phyloP scores from a whole-genome alignment of 2,113 vertebrate species.

The Phyllostomus discolor region DNA sequence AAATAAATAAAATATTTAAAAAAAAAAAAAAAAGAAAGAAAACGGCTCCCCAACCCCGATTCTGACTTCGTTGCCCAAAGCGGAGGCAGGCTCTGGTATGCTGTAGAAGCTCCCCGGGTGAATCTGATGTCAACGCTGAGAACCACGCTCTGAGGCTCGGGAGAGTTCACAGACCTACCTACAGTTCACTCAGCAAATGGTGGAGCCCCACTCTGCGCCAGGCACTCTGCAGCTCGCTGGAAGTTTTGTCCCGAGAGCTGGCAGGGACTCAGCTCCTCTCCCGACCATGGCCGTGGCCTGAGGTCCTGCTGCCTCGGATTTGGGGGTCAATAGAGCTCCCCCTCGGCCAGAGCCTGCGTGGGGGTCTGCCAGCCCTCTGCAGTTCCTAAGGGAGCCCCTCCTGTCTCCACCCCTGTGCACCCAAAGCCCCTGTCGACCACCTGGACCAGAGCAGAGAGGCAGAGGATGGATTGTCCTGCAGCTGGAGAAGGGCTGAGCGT shows the following conservation, averaged over 20 bases:
- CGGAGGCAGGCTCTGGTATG: neutral
- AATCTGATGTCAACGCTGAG: neutral
- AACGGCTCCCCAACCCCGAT: neutral
- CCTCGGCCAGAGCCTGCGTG: neutral
- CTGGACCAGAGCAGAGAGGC: neutral
- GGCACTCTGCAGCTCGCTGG: neutral
- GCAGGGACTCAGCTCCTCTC: neutral
- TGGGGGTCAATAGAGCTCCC: neutral
- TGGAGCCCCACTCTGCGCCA: neutral
- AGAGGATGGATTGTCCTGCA: neutral
- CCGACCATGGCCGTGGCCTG: neutral
- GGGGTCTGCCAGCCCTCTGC: neutral
- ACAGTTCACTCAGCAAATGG: neutral
- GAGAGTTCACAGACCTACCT: neutral
- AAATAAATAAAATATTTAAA: too few species aligned
- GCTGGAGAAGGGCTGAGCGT: neutral
- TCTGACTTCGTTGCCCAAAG: neutral
- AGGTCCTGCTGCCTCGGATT: neutral
- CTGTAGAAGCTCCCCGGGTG: neutral
- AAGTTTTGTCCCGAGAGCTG: neutral
- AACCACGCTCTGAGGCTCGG: neutral
- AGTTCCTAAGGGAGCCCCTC: neutral
- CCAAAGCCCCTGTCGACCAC: neutral
- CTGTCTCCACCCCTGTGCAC: neutral
- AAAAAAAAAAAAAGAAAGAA: too few species aligned